Evolutionary conservation across 2,113 vertebrate genomes (phyloP).

Genomic region (Opisthocomus hoazin): DNA sequence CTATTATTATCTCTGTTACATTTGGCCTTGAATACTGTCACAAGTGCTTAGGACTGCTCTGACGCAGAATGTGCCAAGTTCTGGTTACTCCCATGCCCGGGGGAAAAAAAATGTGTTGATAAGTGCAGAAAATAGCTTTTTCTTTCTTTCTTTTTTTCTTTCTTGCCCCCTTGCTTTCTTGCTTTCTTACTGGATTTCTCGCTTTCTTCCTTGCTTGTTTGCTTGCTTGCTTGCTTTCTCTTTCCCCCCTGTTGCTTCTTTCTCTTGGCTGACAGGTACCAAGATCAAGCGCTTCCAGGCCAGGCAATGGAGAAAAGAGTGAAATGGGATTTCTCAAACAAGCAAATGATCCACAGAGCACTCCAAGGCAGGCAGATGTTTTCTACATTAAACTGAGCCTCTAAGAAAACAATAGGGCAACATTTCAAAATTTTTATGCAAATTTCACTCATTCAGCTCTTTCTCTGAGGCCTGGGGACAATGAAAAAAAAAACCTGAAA

Average conservation of each 20-base stretch:
- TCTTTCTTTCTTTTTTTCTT: neutral
- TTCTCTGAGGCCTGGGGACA: neutral
- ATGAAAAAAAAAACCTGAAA: neutral
- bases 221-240: too few relatives aligned
- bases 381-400: constrained; percentile 4
- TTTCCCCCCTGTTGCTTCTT: neutral
- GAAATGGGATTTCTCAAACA: constrained; percentile 20
- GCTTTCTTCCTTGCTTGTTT: too few relatives aligned
- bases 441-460: constrained; percentile 12
- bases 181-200: accelerated
- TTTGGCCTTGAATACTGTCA: neutral
- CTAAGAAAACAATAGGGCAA: constrained; percentile 33
- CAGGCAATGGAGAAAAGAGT: neutral
- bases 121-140: neutral
- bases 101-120: neutral
- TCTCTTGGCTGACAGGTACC: neutral
- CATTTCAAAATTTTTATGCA: constrained; percentile 21
- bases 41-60: neutral
- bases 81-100: neutral
- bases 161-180: too few relatives aligned
- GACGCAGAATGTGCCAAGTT: neutral
- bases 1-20: neutral
- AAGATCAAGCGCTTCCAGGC: neutral
- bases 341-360: neutral
- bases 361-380: constrained; percentile 29